Evolutionary conservation across 2,113 vertebrate genomes (phyloP).

Genomic region (Lampris megalopsis): DNA sequence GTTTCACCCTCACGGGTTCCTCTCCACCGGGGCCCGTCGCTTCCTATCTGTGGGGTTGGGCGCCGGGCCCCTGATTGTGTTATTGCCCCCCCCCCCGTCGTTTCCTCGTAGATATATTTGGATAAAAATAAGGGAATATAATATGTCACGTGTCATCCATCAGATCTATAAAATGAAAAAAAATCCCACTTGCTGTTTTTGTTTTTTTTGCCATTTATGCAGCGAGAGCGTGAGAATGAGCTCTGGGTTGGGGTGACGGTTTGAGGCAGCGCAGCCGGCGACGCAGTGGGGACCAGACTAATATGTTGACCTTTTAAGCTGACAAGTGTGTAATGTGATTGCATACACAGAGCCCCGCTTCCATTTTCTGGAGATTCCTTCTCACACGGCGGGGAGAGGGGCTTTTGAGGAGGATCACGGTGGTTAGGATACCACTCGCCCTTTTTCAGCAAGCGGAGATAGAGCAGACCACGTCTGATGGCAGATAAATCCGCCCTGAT

Average conservation of each 20-base stretch:
- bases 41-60: conserved; percentile 7
- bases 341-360: conserved; percentile 34
- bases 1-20: conserved; percentile 22
- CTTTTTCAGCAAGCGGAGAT: conserved; percentile 58
- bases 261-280: conserved; percentile 26
- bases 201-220: not conserved
- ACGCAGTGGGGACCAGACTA: conserved; percentile 55
- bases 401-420: conserved; percentile 53
- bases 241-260: not conserved
- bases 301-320: conserved; percentile 80
- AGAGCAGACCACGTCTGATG: conserved; percentile 53
- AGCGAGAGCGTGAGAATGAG: conserved; percentile 12
- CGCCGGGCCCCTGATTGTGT: not conserved
- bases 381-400: conserved; percentile 39
- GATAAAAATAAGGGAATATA: conserved; percentile 11
- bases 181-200: conserved; percentile 3
- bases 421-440: conserved; percentile 43
- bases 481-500: conserved; percentile 66
- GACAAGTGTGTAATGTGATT: conserved; percentile 80
- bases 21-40: conserved; percentile 7
- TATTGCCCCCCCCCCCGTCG: not conserved
- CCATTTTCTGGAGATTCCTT: conserved; percentile 56
- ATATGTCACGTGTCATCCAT: conserved; percentile 3
- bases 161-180: not conserved
- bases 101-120: not conserved